These are phyloP conservation scores for Acanthaster planci DNA, from an alignment of 35 echinoderm and acorn worm species.

Conservation along the genomic window DNA sequence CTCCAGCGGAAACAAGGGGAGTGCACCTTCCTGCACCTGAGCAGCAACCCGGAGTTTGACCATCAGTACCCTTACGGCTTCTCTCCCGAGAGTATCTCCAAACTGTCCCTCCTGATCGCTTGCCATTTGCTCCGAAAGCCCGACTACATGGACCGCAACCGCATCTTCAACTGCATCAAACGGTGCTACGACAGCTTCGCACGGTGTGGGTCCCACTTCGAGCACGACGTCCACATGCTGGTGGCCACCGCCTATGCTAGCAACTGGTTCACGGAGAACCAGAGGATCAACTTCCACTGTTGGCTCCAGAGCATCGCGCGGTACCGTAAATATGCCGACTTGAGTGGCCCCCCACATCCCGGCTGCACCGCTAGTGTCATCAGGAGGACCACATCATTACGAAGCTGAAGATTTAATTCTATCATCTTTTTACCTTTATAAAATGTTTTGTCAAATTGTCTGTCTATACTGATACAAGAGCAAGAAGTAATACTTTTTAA, in stretches of 20 bases:
- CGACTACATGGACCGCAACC: slow-evolving; percentile 62
- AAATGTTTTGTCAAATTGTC: not conserved
- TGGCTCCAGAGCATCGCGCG: slow-evolving; percentile 97
- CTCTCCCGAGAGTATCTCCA: slow-evolving; percentile 74
- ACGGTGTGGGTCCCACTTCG: slow-evolving; percentile 76
- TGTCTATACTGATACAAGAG: too few relatives aligned
- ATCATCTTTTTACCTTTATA: not conserved
- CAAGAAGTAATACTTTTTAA: too few relatives aligned
- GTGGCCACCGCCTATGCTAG: slow-evolving; percentile 93
- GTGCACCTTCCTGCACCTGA: slow-evolving; percentile 32
- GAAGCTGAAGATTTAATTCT: slow-evolving; percentile 10
- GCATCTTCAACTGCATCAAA: slow-evolving; percentile 81
- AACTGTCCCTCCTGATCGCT: slow-evolving; percentile 85
- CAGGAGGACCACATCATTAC: slow-evolving; percentile 25
- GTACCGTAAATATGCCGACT: slow-evolving; percentile 85
- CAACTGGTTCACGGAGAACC: slow-evolving; percentile 95
- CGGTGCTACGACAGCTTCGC: slow-evolving; percentile 86
- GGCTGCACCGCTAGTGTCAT: slow-evolving; percentile 12
- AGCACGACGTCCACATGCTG: slow-evolving; percentile 97
- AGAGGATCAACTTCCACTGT: slow-evolving; percentile 85
- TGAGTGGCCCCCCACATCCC: slow-evolving; percentile 31
- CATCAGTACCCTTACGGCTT: slow-evolving; percentile 59
- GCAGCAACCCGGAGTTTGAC: slow-evolving; percentile 44
- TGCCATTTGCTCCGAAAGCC: slow-evolving; percentile 83
- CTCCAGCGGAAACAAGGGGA: slow-evolving; percentile 62